Conservation (phyloP, 2,113 vertebrate genomes). For the Melanotaenia duboulayi region DNA sequence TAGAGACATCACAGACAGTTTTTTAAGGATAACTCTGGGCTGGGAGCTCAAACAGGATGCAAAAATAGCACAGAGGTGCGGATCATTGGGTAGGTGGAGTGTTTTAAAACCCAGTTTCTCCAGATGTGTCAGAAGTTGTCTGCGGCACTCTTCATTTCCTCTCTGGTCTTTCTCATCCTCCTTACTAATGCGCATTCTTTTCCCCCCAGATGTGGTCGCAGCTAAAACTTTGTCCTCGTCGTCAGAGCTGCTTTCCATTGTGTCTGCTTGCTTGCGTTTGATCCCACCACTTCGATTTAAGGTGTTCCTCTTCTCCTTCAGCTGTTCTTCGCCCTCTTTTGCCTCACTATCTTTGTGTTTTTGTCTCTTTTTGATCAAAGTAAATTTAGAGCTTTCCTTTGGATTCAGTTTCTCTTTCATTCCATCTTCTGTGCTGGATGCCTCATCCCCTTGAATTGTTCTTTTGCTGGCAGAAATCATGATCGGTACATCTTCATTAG, state of each 20-base stretch:
- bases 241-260: conserved; percentile 8
- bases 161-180: not conserved
- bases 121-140: not conserved
- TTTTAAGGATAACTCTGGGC: conserved; percentile 59
- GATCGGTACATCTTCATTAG: conserved; percentile 44
- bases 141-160: not conserved
- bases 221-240: conserved; percentile 5
- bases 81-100: conserved; percentile 36
- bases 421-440: not conserved
- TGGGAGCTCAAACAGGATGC: conserved; percentile 38
- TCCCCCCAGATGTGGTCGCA: not conserved
- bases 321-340: conserved; percentile 4
- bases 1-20: conserved; percentile 23
- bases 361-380: conserved; percentile 26
- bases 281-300: not conserved
- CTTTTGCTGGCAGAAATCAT: conserved; percentile 28
- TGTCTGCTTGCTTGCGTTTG: conserved; percentile 48
- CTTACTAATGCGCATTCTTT: not conserved
- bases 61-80: conserved; percentile 5
- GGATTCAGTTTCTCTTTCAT: not conserved
- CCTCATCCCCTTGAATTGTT: not conserved
- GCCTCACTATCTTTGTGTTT: not conserved
- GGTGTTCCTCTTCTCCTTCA: not conserved
- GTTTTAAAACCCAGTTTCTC: conserved; percentile 6
- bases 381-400: conserved; percentile 11